Evolutionary conservation across 2,888 invertebrate species (phyloP).

Genomic region (Antheraea yamamai): DNA sequence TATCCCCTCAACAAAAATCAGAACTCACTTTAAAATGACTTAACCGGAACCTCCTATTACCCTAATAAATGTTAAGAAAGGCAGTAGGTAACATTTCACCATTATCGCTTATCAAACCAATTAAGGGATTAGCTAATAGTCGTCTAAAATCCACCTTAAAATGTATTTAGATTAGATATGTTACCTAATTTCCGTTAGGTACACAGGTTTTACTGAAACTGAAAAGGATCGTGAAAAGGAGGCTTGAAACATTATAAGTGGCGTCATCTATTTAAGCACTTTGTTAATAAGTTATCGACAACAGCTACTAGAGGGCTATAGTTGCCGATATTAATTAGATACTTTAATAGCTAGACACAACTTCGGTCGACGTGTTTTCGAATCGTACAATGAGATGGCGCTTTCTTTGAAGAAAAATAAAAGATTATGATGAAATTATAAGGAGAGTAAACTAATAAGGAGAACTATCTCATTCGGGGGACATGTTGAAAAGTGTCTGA

Average conservation of each 20-base stretch:
- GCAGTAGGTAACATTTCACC: neutral
- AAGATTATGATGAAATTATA: too few relatives aligned
- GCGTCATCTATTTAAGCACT: constrained; percentile 8
- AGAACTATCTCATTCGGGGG: too few relatives aligned
- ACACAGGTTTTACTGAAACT: neutral
- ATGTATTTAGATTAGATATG: neutral
- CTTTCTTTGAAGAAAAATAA: too few relatives aligned
- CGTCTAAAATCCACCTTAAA: neutral
- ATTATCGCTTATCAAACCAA: neutral
- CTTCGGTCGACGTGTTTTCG: too few relatives aligned
- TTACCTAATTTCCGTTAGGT: neutral
- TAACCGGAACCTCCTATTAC: neutral
- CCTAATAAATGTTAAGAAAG: neutral
- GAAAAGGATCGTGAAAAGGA: neutral
- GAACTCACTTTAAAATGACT: neutral
- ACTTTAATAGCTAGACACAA: neutral
- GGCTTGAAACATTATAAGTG: neutral
- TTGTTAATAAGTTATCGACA: neutral
- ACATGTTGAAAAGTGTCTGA: too few relatives aligned
- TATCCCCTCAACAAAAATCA: neutral
- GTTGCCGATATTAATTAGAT: neutral
- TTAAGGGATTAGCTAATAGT: neutral
- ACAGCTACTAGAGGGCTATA: neutral
- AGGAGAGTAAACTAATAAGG: too few relatives aligned
- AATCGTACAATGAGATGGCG: too few relatives aligned